A percentile compares a stretch with the other conserved stretches of the same genome.
phyloP scores from a whole-genome alignment of 2,888 invertebrate genomes.

The Lochmaea crataegi region DNA sequence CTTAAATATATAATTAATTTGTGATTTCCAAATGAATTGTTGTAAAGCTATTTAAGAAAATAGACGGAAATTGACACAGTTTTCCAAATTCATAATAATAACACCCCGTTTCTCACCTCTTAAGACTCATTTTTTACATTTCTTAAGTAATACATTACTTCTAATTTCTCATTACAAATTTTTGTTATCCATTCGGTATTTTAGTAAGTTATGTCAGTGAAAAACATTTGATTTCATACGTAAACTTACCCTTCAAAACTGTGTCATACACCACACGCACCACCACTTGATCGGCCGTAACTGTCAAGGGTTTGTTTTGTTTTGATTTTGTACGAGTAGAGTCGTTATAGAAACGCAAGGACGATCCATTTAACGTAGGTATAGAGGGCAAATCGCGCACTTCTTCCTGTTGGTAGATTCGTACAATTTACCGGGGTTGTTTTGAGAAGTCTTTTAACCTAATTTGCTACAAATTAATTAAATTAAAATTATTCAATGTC shows the following conservation, averaged over 20 bases:
- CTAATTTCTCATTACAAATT: too few species aligned
- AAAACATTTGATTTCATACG: not conserved
- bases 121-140: too few species aligned
- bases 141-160: too few species aligned
- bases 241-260: conserved; percentile 25
- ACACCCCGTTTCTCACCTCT: too few species aligned
- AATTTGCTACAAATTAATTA: too few species aligned
- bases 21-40: too few species aligned
- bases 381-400: conserved; percentile 3
- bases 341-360: conserved; percentile 42
- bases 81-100: too few species aligned
- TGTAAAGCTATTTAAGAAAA: too few species aligned
- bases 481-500: too few species aligned
- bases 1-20: too few species aligned
- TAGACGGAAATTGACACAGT: not conserved
- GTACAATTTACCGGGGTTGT: not conserved
- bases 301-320: conserved; percentile 46
- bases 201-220: not conserved
- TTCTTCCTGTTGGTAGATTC: not conserved
- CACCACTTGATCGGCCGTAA: conserved; percentile 41
- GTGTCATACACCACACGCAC: conserved; percentile 43
- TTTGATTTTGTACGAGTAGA: conserved; percentile 43
- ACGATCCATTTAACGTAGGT: conserved; percentile 10
- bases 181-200: too few species aligned
- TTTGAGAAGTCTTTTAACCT: not conserved